Evolutionary conservation across 2,797 vertebrate species (phyloP).

Genomic region (Loriculus beryllinus): DNA sequence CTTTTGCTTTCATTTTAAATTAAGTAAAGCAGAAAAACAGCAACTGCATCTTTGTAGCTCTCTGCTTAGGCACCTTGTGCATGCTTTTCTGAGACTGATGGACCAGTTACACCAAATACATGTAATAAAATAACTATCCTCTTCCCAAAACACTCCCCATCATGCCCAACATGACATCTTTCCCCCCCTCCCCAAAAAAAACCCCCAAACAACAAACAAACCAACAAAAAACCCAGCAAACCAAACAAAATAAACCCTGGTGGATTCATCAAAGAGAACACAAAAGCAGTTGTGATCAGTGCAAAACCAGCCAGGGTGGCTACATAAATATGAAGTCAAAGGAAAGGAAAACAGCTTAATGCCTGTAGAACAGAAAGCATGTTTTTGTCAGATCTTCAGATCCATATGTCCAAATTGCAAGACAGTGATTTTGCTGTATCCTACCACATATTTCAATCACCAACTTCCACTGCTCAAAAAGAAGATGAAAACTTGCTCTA

Average conservation of each 20-base stretch:
- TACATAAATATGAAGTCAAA: neutral
- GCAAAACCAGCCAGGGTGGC: neutral
- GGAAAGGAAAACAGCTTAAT: neutral
- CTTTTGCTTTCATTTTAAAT: neutral
- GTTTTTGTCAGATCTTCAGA: neutral
- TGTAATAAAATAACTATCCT: neutral
- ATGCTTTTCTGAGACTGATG: neutral
- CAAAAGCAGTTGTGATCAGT: neutral
- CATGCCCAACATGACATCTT: rapidly evolving
- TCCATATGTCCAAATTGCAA: neutral
- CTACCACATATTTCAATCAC: neutral
- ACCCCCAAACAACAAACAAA: neutral
- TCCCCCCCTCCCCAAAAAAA: neutral
- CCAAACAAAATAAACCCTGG: neutral
- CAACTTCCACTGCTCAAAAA: neutral
- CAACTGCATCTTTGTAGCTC: neutral
- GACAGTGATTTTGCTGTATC: neutral
- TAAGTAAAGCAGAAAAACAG: neutral
- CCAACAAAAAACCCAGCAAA: neutral
- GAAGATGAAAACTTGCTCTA: neutral
- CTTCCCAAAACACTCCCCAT: neutral
- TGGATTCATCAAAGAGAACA: neutral
- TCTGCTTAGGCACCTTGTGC: neutral
- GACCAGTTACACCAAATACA: neutral
- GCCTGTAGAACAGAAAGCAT: neutral